A percentile compares a stretch with the other conserved stretches of the same genome.
Conservation (phyloP, 2,113 vertebrate species). For the Ovibos moschatus region DNA sequence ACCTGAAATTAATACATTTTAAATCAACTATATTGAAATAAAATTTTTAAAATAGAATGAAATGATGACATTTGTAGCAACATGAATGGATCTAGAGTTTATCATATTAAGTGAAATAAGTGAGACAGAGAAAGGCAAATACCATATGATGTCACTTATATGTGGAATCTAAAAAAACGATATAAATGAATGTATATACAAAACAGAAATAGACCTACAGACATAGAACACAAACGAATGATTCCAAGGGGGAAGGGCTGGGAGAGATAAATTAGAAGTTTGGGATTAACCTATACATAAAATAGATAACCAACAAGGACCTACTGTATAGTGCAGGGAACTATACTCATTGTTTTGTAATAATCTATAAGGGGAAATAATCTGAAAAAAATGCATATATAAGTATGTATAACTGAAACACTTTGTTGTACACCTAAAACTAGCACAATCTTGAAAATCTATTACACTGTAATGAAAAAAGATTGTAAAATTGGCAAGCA, state of each 20-base stretch:
- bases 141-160: neutral
- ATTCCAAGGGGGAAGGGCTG: neutral
- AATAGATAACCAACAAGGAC: neutral
- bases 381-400: neutral
- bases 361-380: neutral
- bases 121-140: neutral
- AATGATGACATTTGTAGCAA: neutral
- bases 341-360: neutral
- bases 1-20: neutral
- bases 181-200: neutral
- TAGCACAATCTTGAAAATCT: neutral
- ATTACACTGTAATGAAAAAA: neutral
- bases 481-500: neutral
- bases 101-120: neutral
- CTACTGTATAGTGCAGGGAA: neutral
- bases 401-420: neutral
- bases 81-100: neutral
- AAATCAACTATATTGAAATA: neutral
- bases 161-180: neutral
- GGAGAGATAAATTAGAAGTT: neutral
- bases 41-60: neutral
- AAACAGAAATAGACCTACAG: neutral
- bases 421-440: neutral
- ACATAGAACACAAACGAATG: no score
- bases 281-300: neutral